Conservation (phyloP, 1,140 invertebrate genomes). For the Lethrus apterus region DNA sequence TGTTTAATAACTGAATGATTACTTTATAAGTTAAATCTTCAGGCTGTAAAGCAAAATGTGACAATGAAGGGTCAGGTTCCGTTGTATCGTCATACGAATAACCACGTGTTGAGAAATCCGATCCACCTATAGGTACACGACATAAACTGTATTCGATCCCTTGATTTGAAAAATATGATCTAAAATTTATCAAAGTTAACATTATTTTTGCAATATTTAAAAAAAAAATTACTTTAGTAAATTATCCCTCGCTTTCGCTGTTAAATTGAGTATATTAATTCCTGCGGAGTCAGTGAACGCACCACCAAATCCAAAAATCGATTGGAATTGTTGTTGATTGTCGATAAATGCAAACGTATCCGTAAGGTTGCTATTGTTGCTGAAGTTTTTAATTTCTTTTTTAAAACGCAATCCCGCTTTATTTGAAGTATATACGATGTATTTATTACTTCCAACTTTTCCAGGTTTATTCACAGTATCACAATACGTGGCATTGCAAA, state of each 20-base stretch:
- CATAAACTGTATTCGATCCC: constrained; percentile 71
- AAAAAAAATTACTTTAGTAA: constrained; percentile 38
- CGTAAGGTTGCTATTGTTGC: too few relatives aligned
- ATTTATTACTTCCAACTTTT: too few relatives aligned
- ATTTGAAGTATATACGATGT: too few relatives aligned
- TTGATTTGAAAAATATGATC: constrained; percentile 45
- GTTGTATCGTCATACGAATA: constrained; percentile 62
- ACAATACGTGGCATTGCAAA: constrained; percentile 78
- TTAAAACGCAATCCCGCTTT: too few relatives aligned
- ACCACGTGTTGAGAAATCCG: constrained; percentile 64
- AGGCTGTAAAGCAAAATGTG: constrained; percentile 35
- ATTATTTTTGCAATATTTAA: too few relatives aligned
- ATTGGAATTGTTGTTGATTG: constrained; percentile 16
- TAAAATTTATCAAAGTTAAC: too few relatives aligned
- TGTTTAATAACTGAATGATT: too few relatives aligned
- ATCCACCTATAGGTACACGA: constrained; percentile 73
- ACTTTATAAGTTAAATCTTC: constrained; percentile 43
- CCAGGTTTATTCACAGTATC: constrained; percentile 49
- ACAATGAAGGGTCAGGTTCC: constrained; percentile 33
- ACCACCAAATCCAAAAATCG: constrained; percentile 24
- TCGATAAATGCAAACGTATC: too few relatives aligned
- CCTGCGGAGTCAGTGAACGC: constrained; percentile 73
- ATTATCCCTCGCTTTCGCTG: constrained; percentile 45
- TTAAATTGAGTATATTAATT: constrained; percentile 61
- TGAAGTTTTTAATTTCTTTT: too few relatives aligned